Percentiles rank a stretch among this genome's conserved stretches.
These are phyloP conservation scores for Ichneumoninae sp. DNA, from an alignment of 2,888 invertebrate species.

Conservation along the genomic window DNA sequence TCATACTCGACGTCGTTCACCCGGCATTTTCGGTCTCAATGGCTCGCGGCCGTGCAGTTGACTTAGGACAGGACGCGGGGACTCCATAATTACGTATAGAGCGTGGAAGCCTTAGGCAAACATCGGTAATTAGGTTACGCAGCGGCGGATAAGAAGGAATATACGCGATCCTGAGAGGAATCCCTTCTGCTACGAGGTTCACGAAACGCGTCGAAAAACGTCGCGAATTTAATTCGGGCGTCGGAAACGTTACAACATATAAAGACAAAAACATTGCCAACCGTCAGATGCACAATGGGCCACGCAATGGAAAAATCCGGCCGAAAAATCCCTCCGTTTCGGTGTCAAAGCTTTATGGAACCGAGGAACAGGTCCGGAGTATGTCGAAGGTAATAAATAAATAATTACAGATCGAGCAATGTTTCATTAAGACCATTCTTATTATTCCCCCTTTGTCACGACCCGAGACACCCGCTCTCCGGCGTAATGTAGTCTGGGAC, in stretches of 20 bases:
- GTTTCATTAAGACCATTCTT: slow-evolving; percentile 46
- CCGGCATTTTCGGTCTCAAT: slow-evolving; percentile 44
- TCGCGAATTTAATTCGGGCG: not conserved
- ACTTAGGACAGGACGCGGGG: slow-evolving; percentile 73
- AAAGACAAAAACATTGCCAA: not conserved
- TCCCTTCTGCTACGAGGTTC: slow-evolving; percentile 41
- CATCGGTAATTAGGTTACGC: slow-evolving; percentile 71
- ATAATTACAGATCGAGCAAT: slow-evolving; percentile 57
- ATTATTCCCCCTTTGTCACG: slow-evolving; percentile 59
- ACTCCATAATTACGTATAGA: slow-evolving; percentile 74
- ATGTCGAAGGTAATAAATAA: slow-evolving; percentile 52
- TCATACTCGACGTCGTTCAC: slow-evolving; percentile 38
- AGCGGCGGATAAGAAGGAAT: slow-evolving; percentile 46
- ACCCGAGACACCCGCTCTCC: slow-evolving; percentile 54
- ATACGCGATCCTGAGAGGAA: slow-evolving; percentile 46
- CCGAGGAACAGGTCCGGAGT: slow-evolving; percentile 1
- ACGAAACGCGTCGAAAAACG: slow-evolving; percentile 44
- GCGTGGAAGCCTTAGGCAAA: slow-evolving; percentile 73
- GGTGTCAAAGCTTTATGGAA: slow-evolving; percentile 3
- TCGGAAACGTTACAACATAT: not conserved
- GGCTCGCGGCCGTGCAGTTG: slow-evolving; percentile 68
- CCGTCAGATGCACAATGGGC: not conserved
- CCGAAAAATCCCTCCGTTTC: not conserved
- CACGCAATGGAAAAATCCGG: not conserved
- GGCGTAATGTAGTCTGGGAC: slow-evolving; percentile 65